phyloP scores from a whole-genome alignment of 2,888 invertebrate genomes.

The Syritta pipiens region DNA sequence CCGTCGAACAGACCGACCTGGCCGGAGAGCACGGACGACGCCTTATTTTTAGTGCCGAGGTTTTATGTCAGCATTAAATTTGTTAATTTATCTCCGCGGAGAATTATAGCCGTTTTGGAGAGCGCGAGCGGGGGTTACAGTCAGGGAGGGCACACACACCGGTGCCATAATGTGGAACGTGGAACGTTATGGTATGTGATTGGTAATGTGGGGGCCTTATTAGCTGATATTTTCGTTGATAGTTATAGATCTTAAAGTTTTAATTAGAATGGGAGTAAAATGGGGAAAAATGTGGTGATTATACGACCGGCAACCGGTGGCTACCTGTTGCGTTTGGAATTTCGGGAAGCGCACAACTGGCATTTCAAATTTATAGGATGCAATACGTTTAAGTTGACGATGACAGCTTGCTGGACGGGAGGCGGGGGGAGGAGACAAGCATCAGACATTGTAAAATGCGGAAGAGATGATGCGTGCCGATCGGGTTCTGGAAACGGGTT shows the following conservation, averaged over 20 bases:
- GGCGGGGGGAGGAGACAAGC: constrained; percentile 7
- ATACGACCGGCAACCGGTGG: constrained; percentile 12
- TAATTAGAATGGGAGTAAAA: constrained; percentile 64
- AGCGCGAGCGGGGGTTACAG: constrained; percentile 54
- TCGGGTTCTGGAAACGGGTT: no score
- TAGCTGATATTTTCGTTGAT: constrained; percentile 65
- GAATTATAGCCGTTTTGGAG: constrained; percentile 71
- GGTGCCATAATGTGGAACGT: constrained; percentile 29
- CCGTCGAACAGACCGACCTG: no score
- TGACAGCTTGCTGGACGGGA: neutral
- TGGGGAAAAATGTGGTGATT: constrained; percentile 44
- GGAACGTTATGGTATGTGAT: constrained; percentile 67
- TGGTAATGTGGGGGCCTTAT: constrained; percentile 65
- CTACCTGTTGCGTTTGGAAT: constrained; percentile 64
- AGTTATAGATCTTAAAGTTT: constrained; percentile 69
- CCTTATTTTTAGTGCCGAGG: constrained; percentile 73
- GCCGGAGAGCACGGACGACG: no score
- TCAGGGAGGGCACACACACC: no score
- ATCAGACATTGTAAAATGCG: constrained; percentile 35
- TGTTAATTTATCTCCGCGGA: constrained; percentile 73
- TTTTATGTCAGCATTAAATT: constrained; percentile 75
- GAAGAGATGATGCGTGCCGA: no score
- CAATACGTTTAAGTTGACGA: constrained; percentile 51
- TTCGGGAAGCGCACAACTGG: constrained; percentile 47
- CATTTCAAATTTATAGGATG: constrained; percentile 54